Conservation (phyloP, 2,797 vertebrate genomes). For the Rhinella marina region DNA sequence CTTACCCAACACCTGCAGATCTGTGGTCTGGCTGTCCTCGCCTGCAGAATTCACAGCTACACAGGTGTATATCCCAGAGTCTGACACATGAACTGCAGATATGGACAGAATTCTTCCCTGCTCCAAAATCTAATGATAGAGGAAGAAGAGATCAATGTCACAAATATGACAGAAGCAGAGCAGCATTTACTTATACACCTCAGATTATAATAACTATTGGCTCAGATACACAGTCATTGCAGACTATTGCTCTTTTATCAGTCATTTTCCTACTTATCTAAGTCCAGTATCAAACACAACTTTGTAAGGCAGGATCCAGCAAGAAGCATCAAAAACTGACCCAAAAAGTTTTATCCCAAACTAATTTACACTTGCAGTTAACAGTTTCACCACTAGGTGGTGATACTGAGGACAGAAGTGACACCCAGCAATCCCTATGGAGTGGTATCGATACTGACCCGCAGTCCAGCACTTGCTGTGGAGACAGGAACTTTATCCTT, state of each 20-base stretch:
- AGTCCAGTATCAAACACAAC: too few species aligned
- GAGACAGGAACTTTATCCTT: slow-evolving; percentile 71
- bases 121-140: neutral
- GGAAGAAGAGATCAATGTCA: too few species aligned
- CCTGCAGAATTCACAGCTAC: slow-evolving; percentile 70
- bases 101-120: slow-evolving; percentile 72
- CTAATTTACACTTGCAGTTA: neutral
- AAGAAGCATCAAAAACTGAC: too few species aligned
- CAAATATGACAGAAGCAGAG: neutral
- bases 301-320: too few species aligned
- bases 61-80: slow-evolving; percentile 70
- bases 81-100: slow-evolving; percentile 64
- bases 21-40: slow-evolving; percentile 75
- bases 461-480: slow-evolving; percentile 31
- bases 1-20: slow-evolving; percentile 68
- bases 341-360: too few species aligned
- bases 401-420: neutral
- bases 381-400: neutral
- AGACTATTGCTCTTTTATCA: too few species aligned
- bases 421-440: neutral
- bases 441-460: slow-evolving; percentile 66
- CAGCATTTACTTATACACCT: too few species aligned
- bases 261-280: too few species aligned
- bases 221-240: neutral
- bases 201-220: neutral